Conservation (phyloP, 2,113 vertebrate genomes). For the Holacanthus passer region DNA sequence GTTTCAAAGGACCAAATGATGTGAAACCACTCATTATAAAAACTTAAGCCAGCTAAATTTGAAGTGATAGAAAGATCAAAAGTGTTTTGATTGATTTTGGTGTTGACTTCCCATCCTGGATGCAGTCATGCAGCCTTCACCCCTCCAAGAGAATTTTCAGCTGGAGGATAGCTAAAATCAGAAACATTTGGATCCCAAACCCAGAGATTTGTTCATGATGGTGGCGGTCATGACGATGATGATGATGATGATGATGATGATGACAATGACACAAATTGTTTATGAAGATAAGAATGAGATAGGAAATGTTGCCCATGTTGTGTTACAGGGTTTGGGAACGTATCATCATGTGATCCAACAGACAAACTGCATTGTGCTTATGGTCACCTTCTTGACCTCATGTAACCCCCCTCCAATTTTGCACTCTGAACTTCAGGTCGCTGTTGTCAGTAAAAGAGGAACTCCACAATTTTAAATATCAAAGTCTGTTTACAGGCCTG, state of each 20-base stretch:
- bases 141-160: slow-evolving; percentile 36
- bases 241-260: slow-evolving; percentile 46
- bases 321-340: slow-evolving; percentile 18
- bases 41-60: background rate
- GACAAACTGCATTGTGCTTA: background rate
- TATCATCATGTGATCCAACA: background rate
- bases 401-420: background rate
- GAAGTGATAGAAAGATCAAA: background rate
- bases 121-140: slow-evolving; percentile 36
- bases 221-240: slow-evolving; percentile 64
- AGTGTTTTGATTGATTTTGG: background rate
- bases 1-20: background rate
- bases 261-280: slow-evolving; percentile 24
- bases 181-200: slow-evolving; percentile 71
- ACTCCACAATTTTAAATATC: background rate
- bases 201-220: slow-evolving; percentile 60
- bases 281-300: background rate
- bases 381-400: background rate
- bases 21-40: background rate
- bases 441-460: background rate
- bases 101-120: slow-evolving; percentile 32
- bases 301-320: background rate
- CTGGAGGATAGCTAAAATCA: slow-evolving; percentile 46
- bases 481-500: too few species aligned
- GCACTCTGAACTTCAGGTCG: background rate